Evolutionary conservation across 2,888 invertebrate species (phyloP).

Genomic region (Calliphora vomitoria): DNA sequence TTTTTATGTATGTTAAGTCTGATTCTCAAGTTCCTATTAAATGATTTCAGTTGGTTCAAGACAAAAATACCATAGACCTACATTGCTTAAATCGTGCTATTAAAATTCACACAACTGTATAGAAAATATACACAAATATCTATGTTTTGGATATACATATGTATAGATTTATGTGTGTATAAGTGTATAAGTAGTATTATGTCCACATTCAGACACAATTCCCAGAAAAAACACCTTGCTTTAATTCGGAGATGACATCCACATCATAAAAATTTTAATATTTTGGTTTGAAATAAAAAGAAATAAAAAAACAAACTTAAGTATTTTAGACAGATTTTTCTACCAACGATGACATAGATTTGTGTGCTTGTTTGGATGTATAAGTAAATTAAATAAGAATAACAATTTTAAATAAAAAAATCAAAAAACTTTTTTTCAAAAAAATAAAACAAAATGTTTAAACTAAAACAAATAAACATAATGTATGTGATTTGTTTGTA

Average conservation of each 20-base stretch:
- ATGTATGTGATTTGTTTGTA: background rate
- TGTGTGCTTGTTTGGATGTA: background rate
- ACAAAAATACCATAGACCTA: too few species aligned
- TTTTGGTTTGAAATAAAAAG: conserved; percentile 27
- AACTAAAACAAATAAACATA: background rate
- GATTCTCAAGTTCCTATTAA: too few species aligned
- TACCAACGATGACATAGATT: conserved; percentile 47
- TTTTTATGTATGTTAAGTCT: too few species aligned
- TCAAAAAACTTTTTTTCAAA: conserved; percentile 12
- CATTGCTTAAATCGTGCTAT: background rate
- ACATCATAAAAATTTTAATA: conserved; percentile 16
- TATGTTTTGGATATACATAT: background rate
- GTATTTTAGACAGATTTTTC: conserved; percentile 32
- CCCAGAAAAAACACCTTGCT: conserved; percentile 39
- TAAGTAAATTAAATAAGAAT: conserved; percentile 19
- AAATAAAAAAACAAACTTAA: conserved; percentile 22
- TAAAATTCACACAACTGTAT: conserved; percentile 5
- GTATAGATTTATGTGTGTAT: background rate
- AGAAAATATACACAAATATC: background rate
- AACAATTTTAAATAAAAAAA: background rate
- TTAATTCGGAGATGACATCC: conserved; percentile 39
- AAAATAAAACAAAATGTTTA: background rate
- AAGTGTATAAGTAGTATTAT: too few species aligned
- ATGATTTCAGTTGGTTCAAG: too few species aligned
- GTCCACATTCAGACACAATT: conserved; percentile 25